These are phyloP conservation scores for Colostygia pectinataria DNA, from an alignment of 2,888 invertebrate genomes.

Conservation along the genomic window DNA sequence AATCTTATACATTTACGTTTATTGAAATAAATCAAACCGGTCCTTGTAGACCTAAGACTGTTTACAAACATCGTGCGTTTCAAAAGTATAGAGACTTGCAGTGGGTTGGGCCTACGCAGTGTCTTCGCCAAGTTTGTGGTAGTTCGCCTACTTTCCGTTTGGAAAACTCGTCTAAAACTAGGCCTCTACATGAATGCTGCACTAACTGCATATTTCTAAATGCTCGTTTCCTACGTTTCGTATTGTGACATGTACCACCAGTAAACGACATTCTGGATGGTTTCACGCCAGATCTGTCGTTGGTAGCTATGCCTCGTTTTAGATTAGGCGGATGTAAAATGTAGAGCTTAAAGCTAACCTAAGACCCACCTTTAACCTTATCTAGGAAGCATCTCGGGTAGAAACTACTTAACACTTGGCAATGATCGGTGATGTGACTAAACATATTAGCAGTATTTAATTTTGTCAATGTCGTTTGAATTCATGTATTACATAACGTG, in stretches of 20 bases:
- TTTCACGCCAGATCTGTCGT: constrained; percentile 27
- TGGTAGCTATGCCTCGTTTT: constrained; percentile 15
- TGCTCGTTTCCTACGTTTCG: constrained; percentile 48
- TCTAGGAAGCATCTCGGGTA: too few relatives aligned
- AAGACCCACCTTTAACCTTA: too few relatives aligned
- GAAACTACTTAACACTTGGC: too few relatives aligned
- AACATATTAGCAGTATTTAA: too few relatives aligned
- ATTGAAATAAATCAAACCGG: constrained; percentile 9
- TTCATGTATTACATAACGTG: constrained; percentile 2
- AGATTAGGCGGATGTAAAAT: constrained; percentile 23
- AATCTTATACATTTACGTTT: background rate
- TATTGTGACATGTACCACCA: constrained; percentile 35
- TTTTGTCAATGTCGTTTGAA: background rate
- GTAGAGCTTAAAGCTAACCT: too few relatives aligned
- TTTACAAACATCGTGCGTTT: constrained; percentile 26
- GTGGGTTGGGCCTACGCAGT: constrained; percentile 27
- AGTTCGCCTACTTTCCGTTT: constrained; percentile 76
- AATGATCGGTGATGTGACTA: too few relatives aligned
- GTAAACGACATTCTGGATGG: constrained; percentile 31
- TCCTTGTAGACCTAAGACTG: constrained; percentile 6
- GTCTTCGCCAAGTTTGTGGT: constrained; percentile 48
- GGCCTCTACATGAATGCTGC: constrained; percentile 61
- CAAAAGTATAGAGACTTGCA: constrained; percentile 18
- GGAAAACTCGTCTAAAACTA: constrained; percentile 76
- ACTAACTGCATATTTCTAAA: constrained; percentile 64